phyloP scores from a whole-genome alignment of 2,113 vertebrate species.

The Odocoileus hemionus region DNA sequence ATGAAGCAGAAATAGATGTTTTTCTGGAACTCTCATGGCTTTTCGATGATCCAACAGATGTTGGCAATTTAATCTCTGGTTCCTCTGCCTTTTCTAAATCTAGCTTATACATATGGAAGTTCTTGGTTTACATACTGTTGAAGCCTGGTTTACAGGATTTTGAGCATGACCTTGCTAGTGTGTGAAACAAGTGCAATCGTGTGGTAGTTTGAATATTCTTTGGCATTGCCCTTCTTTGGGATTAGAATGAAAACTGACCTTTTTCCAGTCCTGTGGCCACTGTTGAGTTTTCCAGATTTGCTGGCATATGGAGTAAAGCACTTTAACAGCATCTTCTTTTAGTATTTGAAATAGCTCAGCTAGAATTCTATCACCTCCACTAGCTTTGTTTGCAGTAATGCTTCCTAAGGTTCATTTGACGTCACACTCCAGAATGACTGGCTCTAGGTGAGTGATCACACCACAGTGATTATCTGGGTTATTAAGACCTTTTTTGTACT shows the following conservation, averaged over 20 bases:
- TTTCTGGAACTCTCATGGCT: background rate
- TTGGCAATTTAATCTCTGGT: background rate
- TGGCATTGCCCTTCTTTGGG: background rate
- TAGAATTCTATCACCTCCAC: background rate
- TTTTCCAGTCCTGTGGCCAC: background rate
- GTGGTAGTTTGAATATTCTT: background rate
- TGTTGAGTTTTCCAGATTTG: background rate
- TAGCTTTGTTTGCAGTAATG: background rate
- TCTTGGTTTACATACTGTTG: background rate
- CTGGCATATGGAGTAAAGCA: background rate
- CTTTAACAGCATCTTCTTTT: background rate
- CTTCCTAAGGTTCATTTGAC: background rate
- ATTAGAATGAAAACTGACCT: background rate
- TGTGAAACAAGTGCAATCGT: background rate
- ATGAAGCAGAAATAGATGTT: background rate
- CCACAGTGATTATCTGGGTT: background rate
- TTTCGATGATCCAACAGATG: rapidly evolving
- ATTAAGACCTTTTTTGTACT: background rate
- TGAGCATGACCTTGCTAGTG: background rate
- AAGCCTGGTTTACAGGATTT: background rate
- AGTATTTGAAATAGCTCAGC: background rate
- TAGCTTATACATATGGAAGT: background rate
- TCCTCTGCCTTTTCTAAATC: background rate
- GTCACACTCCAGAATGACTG: background rate
- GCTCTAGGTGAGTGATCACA: background rate